A percentile compares a stretch with the other conserved stretches of the same genome.
These are phyloP conservation scores for Coccyzus lansbergi DNA, from an alignment of 2,797 vertebrate species.

Conservation along the genomic window DNA sequence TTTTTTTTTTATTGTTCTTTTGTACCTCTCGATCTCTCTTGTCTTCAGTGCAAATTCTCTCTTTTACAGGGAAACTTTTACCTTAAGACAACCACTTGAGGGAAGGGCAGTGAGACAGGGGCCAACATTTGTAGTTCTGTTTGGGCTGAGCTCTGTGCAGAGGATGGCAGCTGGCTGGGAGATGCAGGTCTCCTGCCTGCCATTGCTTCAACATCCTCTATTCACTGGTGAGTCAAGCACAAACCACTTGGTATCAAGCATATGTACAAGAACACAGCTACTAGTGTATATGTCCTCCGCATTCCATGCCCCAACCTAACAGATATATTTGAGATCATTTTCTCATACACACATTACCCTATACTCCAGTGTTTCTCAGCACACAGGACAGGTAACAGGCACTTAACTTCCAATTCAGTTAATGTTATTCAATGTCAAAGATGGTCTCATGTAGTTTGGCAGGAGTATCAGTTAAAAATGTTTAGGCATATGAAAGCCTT, in stretches of 20 bases:
- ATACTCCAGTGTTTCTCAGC: not conserved
- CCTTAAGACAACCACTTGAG: not conserved
- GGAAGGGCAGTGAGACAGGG: not conserved
- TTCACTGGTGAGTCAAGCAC: not conserved
- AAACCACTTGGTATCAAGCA: not conserved
- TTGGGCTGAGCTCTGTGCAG: not conserved
- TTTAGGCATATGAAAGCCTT: not conserved
- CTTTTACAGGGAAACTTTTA: not conserved
- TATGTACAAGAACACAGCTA: not conserved
- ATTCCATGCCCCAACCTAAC: not conserved
- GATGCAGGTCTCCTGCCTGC: not conserved
- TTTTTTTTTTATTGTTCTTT: not conserved
- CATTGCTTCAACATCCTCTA: not conserved
- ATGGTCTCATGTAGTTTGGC: not conserved
- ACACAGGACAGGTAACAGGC: not conserved
- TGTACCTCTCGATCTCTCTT: not conserved
- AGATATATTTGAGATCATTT: not conserved
- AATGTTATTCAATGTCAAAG: not conserved
- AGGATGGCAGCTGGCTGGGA: not conserved
- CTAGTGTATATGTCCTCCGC: not conserved
- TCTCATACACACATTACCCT: not conserved
- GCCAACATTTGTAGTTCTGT: not conserved
- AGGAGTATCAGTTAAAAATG: not conserved
- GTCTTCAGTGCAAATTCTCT: not conserved
- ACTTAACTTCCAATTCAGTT: not conserved